These are phyloP conservation scores for Coronaproctus castanopsis DNA, from an alignment of 2,888 invertebrate genomes.

Conservation along the genomic window DNA sequence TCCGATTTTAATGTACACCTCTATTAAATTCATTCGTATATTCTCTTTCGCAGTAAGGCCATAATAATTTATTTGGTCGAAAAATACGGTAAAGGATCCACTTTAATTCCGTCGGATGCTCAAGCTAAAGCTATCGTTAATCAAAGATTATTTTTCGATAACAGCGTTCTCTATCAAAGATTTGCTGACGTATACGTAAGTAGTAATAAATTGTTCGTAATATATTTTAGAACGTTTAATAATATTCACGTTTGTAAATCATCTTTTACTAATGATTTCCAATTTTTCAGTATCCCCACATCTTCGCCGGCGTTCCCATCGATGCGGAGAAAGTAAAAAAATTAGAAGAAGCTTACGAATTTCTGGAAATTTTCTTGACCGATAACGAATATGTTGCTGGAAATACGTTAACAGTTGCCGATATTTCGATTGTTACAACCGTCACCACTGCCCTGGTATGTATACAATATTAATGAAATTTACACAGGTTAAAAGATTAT, in stretches of 20 bases:
- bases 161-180: slow-evolving; percentile 48
- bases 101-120: slow-evolving; percentile 56
- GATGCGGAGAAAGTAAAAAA: slow-evolving; percentile 47
- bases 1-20: neutral
- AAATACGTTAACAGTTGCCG: slow-evolving; percentile 52
- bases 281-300: slow-evolving; percentile 34
- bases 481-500: no score
- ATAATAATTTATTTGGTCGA: slow-evolving; percentile 59
- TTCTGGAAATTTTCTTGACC: slow-evolving; percentile 49
- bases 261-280: neutral
- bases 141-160: slow-evolving; percentile 58
- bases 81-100: slow-evolving; percentile 57
- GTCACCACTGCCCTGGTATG: slow-evolving; percentile 47
- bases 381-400: slow-evolving; percentile 51
- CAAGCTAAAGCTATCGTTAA: slow-evolving; percentile 55
- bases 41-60: slow-evolving; percentile 32
- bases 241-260: no score
- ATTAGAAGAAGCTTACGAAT: slow-evolving; percentile 43
- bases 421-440: slow-evolving; percentile 43
- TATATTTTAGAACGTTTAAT: no score
- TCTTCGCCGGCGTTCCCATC: slow-evolving; percentile 37
- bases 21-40: neutral
- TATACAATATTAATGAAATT: neutral
- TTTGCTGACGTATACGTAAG: slow-evolving; percentile 52
- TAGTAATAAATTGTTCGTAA: slow-evolving; percentile 18